Conservation (phyloP, 2,113 vertebrate genomes). For the Murina feae region DNA sequence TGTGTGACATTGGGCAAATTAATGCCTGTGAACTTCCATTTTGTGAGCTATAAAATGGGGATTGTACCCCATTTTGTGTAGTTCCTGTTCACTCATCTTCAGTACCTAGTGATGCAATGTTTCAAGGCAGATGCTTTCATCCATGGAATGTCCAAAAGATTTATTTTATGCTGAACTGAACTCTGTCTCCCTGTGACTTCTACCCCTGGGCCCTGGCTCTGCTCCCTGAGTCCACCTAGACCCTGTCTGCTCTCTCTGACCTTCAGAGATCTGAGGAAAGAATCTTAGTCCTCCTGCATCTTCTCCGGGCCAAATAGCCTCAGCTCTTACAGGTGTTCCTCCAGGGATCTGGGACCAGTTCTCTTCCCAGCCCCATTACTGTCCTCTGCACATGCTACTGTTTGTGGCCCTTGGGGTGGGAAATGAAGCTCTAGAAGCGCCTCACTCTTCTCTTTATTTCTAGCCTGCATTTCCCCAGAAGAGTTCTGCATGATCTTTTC, state of each 20-base stretch:
- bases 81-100: not conserved
- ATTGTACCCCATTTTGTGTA: not conserved
- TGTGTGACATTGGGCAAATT: not conserved
- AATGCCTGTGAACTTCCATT: not conserved
- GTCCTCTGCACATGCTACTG: not conserved
- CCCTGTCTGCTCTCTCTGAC: not conserved
- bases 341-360: not conserved
- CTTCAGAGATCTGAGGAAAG: not conserved
- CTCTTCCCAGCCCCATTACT: not conserved
- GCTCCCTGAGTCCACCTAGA: not conserved
- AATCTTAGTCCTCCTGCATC: not conserved
- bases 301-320: not conserved
- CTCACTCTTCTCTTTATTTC: not conserved
- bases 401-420: not conserved
- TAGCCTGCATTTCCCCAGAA: not conserved
- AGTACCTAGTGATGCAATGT: not conserved
- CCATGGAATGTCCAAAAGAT: not conserved
- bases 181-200: not conserved
- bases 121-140: constrained; percentile 28
- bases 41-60: not conserved
- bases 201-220: not conserved
- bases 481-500: not conserved
- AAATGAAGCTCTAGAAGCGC: not conserved
- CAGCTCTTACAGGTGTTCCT: not conserved
- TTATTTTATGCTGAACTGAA: not conserved